These are phyloP conservation scores for Trichogramma dendrolimi DNA, from an alignment of 2,888 invertebrate genomes.

Conservation along the genomic window DNA sequence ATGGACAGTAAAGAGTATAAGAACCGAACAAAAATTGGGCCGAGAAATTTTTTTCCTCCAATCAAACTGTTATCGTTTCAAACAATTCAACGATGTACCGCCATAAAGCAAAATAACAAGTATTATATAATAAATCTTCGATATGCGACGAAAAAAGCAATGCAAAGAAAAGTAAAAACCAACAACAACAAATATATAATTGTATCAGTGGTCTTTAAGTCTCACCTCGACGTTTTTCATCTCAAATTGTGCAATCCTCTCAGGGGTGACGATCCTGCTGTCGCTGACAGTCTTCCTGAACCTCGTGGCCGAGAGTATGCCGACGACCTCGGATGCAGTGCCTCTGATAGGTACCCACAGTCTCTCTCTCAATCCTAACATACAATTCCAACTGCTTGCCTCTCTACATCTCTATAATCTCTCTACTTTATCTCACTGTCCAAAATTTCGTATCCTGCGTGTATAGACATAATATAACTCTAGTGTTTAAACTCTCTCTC, in stretches of 20 bases:
- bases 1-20: too few relatives aligned
- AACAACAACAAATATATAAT: neutral
- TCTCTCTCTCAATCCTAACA: neutral
- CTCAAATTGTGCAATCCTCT: constrained; percentile 49
- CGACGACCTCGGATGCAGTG: constrained; percentile 77
- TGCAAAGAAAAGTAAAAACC: neutral
- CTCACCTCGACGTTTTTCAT: neutral
- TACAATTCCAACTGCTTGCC: too few relatives aligned
- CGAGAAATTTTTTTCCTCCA: too few relatives aligned
- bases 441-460: too few relatives aligned
- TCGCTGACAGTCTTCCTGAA: constrained; percentile 97
- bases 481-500: neutral
- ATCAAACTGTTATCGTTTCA: too few relatives aligned
- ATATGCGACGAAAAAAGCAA: neutral
- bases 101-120: neutral
- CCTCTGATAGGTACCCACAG: constrained; percentile 68
- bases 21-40: too few relatives aligned
- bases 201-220: neutral
- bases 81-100: too few relatives aligned
- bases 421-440: too few relatives aligned
- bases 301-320: constrained; percentile 96
- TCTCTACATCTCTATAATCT: too few relatives aligned
- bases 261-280: constrained; percentile 94
- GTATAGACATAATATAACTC: too few relatives aligned
- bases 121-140: neutral